Base-by-base conservation (phyloP, 2,797 vertebrate species). In the Gallirallus australis region DNA sequence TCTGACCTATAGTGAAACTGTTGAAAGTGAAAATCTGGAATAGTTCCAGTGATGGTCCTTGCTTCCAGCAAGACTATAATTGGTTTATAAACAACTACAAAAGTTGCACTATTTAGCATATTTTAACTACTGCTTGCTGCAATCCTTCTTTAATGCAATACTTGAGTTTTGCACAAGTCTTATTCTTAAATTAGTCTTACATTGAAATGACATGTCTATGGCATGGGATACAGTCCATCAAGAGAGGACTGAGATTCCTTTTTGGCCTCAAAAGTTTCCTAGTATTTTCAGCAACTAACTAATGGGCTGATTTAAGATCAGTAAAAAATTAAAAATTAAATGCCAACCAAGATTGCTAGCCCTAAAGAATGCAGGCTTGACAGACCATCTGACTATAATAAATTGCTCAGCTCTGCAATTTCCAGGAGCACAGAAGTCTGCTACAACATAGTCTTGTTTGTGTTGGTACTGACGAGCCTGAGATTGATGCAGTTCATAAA, bases 401-500 rank as follows among this genome's bases (percentile, higher is more conserved):
- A 94, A 96, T 87, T 85, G 68, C 56, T 86, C 82, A 57, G 53
- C 12, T 77, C 47, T 79, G 21, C 42, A 72, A 45, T 94, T 93
- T 95, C 31, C 35, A 82, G 70, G 63, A 78, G 33, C 50, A 89
- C 42, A 64, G 69, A 88, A 89, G 42, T 90, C 52, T 90, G n/a
- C 66, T 71, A 37, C 70, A 61, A 69, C n/a, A 42, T 12, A 54
- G 72, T 54, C 63, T 78, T 70, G 48, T 56, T 84, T 75, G 54
- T 47, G 24, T 82, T 95, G 92, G 56, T 40, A n/a, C 59, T 86
- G 70, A 91, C 2, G 35, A 80, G 72, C 28, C 77, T 61, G 61
- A 96, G 94, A 97, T 88, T 93, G 92, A 94, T 96, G 90, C 57
- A 71, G 63, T 69, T 95, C 91, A 91, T 96, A 86, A 96, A 93